These are phyloP conservation scores for Noctilio leporinus DNA, from an alignment of 2,113 vertebrate species.

Conservation along the genomic window DNA sequence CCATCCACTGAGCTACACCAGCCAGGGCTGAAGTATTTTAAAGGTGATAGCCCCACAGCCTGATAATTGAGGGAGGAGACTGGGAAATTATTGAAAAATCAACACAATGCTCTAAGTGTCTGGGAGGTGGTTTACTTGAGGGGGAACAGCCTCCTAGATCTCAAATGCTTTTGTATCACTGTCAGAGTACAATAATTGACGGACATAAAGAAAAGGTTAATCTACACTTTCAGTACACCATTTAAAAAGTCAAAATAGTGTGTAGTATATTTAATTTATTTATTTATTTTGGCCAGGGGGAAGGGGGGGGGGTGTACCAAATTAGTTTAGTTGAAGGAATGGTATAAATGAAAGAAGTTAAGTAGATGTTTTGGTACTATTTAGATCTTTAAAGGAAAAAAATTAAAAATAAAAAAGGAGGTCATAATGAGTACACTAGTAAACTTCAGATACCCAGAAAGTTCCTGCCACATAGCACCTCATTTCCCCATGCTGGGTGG, in stretches of 20 bases:
- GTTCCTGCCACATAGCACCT: not conserved
- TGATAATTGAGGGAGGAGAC: not conserved
- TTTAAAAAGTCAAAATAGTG: not conserved
- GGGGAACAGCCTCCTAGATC: not conserved
- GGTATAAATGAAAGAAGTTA: not conserved
- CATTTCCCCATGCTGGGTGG: not conserved
- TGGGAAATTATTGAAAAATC: not conserved
- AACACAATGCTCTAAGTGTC: not conserved
- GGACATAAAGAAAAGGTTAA: not conserved
- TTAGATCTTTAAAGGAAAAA: not conserved
- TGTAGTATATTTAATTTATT: not conserved
- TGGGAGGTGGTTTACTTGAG: not conserved
- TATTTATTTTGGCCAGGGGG: not conserved
- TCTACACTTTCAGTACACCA: not conserved
- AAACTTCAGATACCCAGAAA: slow-evolving; percentile 11
- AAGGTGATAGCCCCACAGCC: not conserved
- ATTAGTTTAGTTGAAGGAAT: slow-evolving; percentile 3
- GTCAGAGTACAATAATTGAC: not conserved
- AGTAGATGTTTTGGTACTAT: not conserved
- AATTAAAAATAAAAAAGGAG: slow-evolving; percentile 8
- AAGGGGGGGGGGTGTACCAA: not conserved
- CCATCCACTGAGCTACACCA: too few species aligned
- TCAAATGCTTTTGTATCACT: not conserved
- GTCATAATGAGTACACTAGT: not conserved
- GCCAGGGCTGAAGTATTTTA: not conserved